Evolutionary conservation across 1,140 invertebrate species (phyloP).

Genomic region (Reticulitermes speratus): DNA sequence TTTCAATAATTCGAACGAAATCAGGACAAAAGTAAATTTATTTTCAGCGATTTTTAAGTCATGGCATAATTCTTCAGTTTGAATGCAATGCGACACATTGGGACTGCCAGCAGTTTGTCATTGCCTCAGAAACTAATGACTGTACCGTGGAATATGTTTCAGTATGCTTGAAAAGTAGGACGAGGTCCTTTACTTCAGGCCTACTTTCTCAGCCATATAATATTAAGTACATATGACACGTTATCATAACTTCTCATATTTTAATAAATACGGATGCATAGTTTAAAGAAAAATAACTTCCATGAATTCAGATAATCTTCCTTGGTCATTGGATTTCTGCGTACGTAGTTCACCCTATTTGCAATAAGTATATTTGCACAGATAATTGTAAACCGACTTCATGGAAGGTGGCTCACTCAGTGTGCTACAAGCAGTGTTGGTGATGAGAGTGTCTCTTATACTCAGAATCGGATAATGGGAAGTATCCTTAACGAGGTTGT

Average conservation of each 20-base stretch:
- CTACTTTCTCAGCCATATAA: neutral
- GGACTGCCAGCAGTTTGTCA: neutral
- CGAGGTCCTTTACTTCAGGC: neutral
- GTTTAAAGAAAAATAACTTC: neutral
- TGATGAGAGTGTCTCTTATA: no score
- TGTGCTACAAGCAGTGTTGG: no score
- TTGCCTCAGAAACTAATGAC: neutral
- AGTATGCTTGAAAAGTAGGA: neutral
- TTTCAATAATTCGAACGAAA: neutral
- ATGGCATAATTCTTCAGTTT: no score
- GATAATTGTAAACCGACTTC: no score
- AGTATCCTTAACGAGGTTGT: no score
- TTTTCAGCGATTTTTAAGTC: neutral
- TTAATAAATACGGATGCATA: neutral
- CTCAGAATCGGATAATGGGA: no score
- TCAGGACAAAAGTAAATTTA: neutral
- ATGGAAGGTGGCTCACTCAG: no score
- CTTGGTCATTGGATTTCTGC: neutral
- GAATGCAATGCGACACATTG: no score
- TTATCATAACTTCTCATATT: neutral
- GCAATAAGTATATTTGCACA: neutral
- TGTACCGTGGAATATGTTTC: neutral
- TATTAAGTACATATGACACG: neutral
- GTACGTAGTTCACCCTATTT: neutral
- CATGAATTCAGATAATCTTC: neutral